Conservation (phyloP, 2,113 vertebrate genomes). For the Oxyura jamaicensis region DNA sequence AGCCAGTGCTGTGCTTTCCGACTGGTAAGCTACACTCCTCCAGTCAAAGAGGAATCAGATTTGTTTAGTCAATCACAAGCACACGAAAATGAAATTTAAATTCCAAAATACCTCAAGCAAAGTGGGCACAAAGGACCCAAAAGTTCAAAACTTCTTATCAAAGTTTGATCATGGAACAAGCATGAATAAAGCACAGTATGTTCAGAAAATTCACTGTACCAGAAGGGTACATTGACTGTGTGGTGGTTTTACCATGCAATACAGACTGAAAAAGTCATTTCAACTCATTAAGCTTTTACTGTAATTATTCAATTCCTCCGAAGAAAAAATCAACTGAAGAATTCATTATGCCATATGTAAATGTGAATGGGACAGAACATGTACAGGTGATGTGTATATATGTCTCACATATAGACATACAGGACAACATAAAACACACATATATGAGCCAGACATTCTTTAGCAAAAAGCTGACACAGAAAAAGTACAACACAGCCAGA, state of each 20-base stretch:
- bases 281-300: background rate
- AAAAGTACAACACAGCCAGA: background rate
- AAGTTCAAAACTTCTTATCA: background rate
- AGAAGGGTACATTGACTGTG: no score
- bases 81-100: background rate
- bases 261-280: background rate
- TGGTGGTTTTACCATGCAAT: no score
- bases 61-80: background rate
- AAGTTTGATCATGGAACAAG: background rate
- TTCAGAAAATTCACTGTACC: background rate
- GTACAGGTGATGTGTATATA: background rate
- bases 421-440: background rate
- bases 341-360: background rate
- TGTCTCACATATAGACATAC: no score
- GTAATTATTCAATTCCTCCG: background rate
- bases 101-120: background rate
- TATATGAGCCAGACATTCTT: background rate
- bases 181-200: background rate
- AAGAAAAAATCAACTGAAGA: background rate
- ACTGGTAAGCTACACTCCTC: background rate
- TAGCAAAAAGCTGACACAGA: background rate
- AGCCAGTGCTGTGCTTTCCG: background rate
- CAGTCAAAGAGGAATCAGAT: background rate
- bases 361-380: background rate
- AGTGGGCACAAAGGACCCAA: background rate